phyloP scores from a whole-genome alignment of 1,140 invertebrate species.

The Fopius arisanus region DNA sequence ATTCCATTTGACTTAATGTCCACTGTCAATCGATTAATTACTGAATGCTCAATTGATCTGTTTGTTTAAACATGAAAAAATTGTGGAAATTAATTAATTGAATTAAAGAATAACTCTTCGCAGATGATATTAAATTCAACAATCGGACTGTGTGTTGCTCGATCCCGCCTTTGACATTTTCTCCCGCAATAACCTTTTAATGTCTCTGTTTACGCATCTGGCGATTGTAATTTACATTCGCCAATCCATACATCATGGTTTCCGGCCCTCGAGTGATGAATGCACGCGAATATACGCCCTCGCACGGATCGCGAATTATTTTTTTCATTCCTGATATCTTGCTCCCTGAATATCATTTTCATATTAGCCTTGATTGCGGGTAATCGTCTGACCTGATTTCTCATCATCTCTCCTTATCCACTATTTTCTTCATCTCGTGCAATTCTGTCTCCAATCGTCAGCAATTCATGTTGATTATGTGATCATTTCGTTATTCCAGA shows the following conservation, averaged over 20 bases:
- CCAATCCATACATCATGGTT: neutral
- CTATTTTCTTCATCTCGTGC: neutral
- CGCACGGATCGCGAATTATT: neutral
- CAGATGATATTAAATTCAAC: too few species aligned
- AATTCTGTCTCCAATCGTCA: neutral
- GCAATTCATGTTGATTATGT: neutral
- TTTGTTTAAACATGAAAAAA: too few species aligned
- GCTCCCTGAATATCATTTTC: neutral
- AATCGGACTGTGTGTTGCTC: too few species aligned
- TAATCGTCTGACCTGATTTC: neutral
- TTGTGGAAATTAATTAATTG: too few species aligned
- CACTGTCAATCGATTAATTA: too few species aligned
- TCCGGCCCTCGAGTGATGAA: neutral
- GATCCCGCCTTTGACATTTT: neutral
- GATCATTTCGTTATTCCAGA: neutral
- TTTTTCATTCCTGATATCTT: neutral
- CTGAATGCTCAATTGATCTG: too few species aligned
- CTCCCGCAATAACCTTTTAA: conserved; percentile 15
- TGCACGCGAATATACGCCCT: neutral
- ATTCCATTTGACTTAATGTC: too few species aligned
- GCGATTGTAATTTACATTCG: neutral
- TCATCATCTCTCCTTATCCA: neutral
- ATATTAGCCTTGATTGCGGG: neutral
- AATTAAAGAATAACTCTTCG: too few species aligned
- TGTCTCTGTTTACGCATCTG: conserved; percentile 14